Percentiles rank a stretch among this genome's conserved stretches.
Evolutionary conservation across 2,888 invertebrate genomes (phyloP).

Genomic region (Hypercompe scribonia): DNA sequence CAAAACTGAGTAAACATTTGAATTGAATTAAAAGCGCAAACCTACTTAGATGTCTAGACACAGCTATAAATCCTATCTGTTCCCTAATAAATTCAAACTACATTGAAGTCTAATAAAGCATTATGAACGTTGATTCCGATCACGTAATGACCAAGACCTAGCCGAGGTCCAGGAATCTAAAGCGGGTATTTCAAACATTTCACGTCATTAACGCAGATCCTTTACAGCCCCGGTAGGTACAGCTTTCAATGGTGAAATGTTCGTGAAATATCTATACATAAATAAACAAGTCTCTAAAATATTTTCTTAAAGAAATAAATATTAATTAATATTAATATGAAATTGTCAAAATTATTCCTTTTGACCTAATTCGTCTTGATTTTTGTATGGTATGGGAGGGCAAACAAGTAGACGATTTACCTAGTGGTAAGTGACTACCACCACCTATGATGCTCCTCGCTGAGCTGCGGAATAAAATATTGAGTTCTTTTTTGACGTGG

Average conservation of each 20-base stretch:
- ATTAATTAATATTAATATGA: too few relatives aligned
- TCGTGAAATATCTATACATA: not conserved
- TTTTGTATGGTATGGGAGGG: too few relatives aligned
- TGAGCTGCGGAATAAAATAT: too few relatives aligned
- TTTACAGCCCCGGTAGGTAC: slow-evolving; percentile 19
- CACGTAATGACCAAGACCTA: slow-evolving; percentile 45
- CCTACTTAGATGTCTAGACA: not conserved
- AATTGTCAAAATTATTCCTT: too few relatives aligned
- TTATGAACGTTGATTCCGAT: slow-evolving; percentile 39
- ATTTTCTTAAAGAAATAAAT: too few relatives aligned
- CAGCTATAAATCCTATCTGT: slow-evolving; percentile 8
- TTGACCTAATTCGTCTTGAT: too few relatives aligned
- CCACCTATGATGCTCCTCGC: too few relatives aligned
- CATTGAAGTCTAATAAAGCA: slow-evolving; percentile 18
- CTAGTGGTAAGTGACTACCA: too few relatives aligned
- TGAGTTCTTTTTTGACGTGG: too few relatives aligned
- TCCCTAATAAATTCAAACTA: slow-evolving; percentile 31
- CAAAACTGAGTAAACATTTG: not conserved
- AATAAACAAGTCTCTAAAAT: too few relatives aligned
- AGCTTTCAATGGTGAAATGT: not conserved
- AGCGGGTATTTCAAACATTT: slow-evolving; percentile 36
- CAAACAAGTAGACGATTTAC: too few relatives aligned
- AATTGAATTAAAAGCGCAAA: not conserved
- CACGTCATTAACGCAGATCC: slow-evolving; percentile 44
- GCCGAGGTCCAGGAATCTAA: slow-evolving; percentile 37